A percentile compares a stretch with the other conserved stretches of the same genome.
Conservation (phyloP, 2,113 vertebrate species). For the Myocastor coypus region DNA sequence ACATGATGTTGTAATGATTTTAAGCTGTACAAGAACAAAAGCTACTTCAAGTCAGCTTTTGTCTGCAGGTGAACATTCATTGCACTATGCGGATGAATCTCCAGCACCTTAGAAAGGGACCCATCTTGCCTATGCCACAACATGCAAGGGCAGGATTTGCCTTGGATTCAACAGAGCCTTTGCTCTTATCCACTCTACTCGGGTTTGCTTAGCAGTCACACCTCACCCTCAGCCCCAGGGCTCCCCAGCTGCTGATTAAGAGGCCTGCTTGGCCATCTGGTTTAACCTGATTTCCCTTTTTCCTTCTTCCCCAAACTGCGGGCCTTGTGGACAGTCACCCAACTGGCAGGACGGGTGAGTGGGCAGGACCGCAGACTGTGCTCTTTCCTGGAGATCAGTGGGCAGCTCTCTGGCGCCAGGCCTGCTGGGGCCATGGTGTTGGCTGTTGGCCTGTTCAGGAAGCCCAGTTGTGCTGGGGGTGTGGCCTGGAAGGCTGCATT, state of each 20-base stretch:
- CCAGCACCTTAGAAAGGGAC: neutral
- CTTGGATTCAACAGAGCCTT: neutral
- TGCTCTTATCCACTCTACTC: neutral
- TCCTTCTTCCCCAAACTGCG: neutral
- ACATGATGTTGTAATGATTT: too few relatives aligned
- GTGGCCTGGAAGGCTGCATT: neutral
- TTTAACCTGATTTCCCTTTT: conserved; percentile 58
- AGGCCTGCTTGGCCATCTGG: conserved; percentile 43
- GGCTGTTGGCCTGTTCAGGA: neutral
- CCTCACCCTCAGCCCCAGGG: neutral
- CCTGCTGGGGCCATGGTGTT: neutral
- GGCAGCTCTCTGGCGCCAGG: conserved; percentile 9
- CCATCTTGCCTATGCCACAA: neutral
- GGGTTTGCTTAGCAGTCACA: neutral
- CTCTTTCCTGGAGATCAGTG: conserved; percentile 30
- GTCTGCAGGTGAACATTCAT: neutral
- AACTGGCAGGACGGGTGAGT: neutral
- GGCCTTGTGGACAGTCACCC: neutral
- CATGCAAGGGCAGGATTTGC: neutral
- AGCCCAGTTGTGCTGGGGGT: neutral
- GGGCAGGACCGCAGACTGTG: conserved; percentile 25
- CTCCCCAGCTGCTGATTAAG: neutral
- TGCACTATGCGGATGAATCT: neutral
- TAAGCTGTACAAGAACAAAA: neutral
- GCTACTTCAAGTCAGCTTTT: neutral